Evolutionary conservation across 2,888 invertebrate genomes (phyloP), one percentile per base, ranked within the genome.

Genomic region (Agrilus biguttatus): DNA sequence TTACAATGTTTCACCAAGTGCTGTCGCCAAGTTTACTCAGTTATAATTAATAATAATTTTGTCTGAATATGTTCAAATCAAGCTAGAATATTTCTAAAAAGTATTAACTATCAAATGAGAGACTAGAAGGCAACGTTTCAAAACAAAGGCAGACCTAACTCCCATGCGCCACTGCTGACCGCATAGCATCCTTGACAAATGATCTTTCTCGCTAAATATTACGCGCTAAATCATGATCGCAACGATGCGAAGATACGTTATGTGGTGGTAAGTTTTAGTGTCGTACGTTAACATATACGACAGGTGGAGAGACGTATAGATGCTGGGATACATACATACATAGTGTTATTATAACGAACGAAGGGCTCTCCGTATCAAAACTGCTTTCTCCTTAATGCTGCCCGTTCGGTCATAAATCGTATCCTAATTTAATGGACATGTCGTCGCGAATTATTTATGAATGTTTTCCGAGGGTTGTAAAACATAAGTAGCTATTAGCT

Each of bases 341-440:
- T 13, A 37, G 19, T 42, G 14, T 23, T 28, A 28, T 14, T 36
- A 36, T 21, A 17, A 32, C 44, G 34, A 21, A 33, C 23, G 37
- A 39, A 36, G 37, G 14, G 33, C 32, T 21, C 33, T 33, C 37
- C 39, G 32, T 47, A 51, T 54, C 52, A 49, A 54, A 53, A 56
- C 54, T 52, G 51, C 51, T 53, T 53, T 28, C 54, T 55, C 52
- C 53, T 54, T 56, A 58, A 57, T 59, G 53, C 51, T 54, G 47
- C 51, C 51, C 49, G 54, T 55, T 54, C 46, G 56, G 55, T 53
- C 56, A 54, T 61, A 60, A 61, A 61, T 60, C 55, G 55, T 52
- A 55, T 55, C 57, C 59, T 61, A 61, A 62, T 61, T 62, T 61
- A 62, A 61, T 59, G 59, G 55, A 57, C 57, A 57, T 55, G 61